These are phyloP conservation scores for Apis mellifera DNA, from an alignment of 1,140 invertebrate genomes.

Conservation along the genomic window DNA sequence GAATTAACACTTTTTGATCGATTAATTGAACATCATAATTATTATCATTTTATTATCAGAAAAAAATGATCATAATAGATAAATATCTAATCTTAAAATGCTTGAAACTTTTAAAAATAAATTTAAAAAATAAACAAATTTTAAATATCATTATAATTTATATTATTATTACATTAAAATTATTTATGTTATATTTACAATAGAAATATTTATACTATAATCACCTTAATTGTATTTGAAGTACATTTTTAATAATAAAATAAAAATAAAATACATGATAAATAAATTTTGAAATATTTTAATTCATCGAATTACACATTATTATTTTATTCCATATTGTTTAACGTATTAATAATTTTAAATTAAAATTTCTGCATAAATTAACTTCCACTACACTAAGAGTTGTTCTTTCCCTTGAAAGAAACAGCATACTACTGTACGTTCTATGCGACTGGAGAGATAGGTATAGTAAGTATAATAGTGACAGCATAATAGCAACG, in stretches of 20 bases:
- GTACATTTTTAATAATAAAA: slow-evolving; percentile 9
- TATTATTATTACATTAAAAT: background rate
- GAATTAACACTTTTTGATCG: background rate
- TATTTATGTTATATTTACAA: background rate
- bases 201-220: background rate
- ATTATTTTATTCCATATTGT: background rate
- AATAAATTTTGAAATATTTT: background rate
- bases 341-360: background rate
- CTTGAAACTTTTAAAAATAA: background rate
- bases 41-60: background rate
- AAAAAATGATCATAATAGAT: background rate
- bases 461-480: background rate
- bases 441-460: slow-evolving; percentile 27
- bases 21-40: background rate
- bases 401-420: slow-evolving; percentile 34
- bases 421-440: slow-evolving; percentile 40
- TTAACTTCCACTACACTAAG: background rate
- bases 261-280: background rate
- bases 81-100: no score
- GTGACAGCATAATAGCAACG: background rate
- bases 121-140: background rate
- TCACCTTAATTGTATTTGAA: background rate
- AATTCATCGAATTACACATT: background rate
- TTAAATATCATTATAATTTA: background rate
- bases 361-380: background rate